A percentile compares a stretch with the other conserved stretches of the same genome.
These are phyloP conservation scores for Cranoglanis bouderius DNA, from an alignment of 2,113 vertebrate genomes.

Conservation along the genomic window DNA sequence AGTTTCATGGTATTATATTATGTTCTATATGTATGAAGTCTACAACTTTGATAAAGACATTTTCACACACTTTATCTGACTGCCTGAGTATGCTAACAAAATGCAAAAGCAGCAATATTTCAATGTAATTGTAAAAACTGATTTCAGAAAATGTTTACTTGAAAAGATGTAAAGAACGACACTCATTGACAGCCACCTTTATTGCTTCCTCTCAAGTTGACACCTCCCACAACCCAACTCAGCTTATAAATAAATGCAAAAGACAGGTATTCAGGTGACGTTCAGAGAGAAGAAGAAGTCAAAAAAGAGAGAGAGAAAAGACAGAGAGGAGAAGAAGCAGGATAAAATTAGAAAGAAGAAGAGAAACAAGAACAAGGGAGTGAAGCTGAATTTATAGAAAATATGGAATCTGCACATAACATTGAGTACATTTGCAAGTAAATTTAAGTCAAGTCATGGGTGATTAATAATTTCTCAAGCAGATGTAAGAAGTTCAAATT, in stretches of 20 bases:
- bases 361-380: not conserved
- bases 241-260: slow-evolving; percentile 44
- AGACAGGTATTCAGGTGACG: not conserved
- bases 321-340: not conserved
- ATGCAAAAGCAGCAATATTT: not conserved
- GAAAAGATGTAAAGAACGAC: not conserved
- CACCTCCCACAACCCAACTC: slow-evolving; percentile 38
- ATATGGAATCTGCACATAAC: not conserved
- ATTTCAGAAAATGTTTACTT: not conserved
- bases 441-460: slow-evolving; percentile 12
- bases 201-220: slow-evolving; percentile 15
- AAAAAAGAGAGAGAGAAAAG: not conserved
- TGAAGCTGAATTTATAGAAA: not conserved
- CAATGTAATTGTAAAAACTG: not conserved
- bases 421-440: not conserved
- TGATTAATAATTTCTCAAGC: not conserved
- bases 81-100: not conserved
- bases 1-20: not conserved
- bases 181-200: not conserved
- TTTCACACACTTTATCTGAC: not conserved
- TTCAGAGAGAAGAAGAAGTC: not conserved
- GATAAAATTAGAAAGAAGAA: not conserved
- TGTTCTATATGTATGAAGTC: not conserved
- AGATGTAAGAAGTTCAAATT: slow-evolving; percentile 15
- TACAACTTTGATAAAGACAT: not conserved